Base-by-base conservation (phyloP, 2,113 vertebrate species). In the Murina feae region DNA sequence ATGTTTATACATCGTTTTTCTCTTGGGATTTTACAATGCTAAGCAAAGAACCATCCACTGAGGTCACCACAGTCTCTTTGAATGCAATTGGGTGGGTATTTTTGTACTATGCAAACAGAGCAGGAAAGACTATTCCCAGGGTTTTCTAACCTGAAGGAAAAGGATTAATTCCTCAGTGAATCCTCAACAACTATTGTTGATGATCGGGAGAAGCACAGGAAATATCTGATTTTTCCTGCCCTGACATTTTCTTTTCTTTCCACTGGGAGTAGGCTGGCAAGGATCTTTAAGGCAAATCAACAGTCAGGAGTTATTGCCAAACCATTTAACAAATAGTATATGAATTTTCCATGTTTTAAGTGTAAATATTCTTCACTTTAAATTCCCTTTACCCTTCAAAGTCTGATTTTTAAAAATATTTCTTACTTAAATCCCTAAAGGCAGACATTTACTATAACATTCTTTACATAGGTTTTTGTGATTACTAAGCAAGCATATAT, bases 211-310 rank as follows among this genome's bases (percentile, higher is more conserved):
- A 37, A 47, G 75, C 21, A 44, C 32, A 68, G 85, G 81, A 84
- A 95, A 90, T 87, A 87, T 78, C 71, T 32, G 90, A 86, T 75
- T 84, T 95, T 94, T 80, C n/a, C 51, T 25, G 63, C 13, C 35
- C 32, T 96, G 95, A 94, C 87, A 94, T 97, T 95, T 97, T 96
- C 93, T 90, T 95, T 86, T 89, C 76, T 87, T 72, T 71, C 95
- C 75, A 23, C 20, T 7, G 35, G 82, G 93, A 97, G 37, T 69
- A 68, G 42, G 16, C 69, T 84, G 69, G 63, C 83, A 93, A 71
- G 71, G n/a, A 89, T 14, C 53, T 66, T 92, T 89, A 95, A 95
- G n/a, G 60, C 69, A 92, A 83, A 92, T 51, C 7, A 21, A 81
- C 71, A 84, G 85, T 47, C 37, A n/a, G 87, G 75, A 82, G 80